Base-by-base conservation (phyloP, 2,113 vertebrate species). In the Ciconia stormi region DNA sequence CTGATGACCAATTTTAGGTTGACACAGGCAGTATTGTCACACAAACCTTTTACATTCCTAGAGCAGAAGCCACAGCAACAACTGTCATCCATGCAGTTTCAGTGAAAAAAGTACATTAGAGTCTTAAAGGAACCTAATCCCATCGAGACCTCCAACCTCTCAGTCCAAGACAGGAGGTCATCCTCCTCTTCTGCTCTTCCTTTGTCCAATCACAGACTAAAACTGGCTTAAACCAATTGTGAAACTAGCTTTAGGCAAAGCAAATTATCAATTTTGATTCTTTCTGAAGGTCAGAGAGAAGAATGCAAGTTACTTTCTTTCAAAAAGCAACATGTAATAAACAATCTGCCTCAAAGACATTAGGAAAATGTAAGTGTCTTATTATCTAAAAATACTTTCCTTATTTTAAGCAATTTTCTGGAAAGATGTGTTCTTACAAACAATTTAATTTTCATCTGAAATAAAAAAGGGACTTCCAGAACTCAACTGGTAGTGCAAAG, bases 1-100 rank as follows among this genome's bases (percentile, higher is more conserved):
- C 62, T 67, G 14, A 91, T 69, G 93, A 96, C 52, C 49, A 88
- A 87, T 94, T 90, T 86, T 70, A 80, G 27, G 18, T 73, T 92
- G 67, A 84, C 38, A 67, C 12, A 49, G 62, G 19, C 56, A 61
- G 40, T 38, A 80, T 4, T 61, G n/a, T 58, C 52, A 93, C 40
- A 62, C 30, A 77, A 30, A 81, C 13, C 25, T 86, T 79, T 69
- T 20, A 53, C 10, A n/a, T 21, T 86, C 30, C 34, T 73, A 58
- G 16, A 89, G 50, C 62, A 93, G 38, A 94, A 82, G 32, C 9
- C 38, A 70, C 50, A 92, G 59, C 10, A 80, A 19, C 22, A 94
- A 73, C 18, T 36, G 47, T 38, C 55, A 93, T 38, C 10, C 27
- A 27, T 11, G 3, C 1, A 1, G 34, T 73, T 90, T 80, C 53